These are phyloP conservation scores for Micoletzkya japonica DNA, from an alignment of 2,888 invertebrate genomes.

Conservation along the genomic window DNA sequence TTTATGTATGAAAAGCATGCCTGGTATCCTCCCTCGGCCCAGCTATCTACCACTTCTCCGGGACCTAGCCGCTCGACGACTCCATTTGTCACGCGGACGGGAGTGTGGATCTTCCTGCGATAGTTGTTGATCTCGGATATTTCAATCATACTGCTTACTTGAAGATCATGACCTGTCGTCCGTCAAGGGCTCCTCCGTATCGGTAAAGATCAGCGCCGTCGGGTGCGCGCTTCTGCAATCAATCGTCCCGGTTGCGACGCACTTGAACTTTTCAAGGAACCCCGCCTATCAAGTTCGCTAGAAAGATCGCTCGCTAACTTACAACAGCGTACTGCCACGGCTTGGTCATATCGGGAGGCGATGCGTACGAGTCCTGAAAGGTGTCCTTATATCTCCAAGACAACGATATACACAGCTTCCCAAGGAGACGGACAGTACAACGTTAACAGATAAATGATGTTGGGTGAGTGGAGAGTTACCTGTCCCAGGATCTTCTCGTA, in stretches of 20 bases:
- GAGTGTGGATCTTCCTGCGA: conserved; percentile 1
- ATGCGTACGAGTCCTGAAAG: too few species aligned
- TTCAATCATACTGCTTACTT: not conserved
- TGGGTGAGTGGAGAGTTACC: too few species aligned
- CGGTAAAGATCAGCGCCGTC: not conserved
- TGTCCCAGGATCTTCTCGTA: conserved; percentile 1
- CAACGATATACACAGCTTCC: too few species aligned
- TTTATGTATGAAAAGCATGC: too few species aligned
- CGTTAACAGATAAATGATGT: too few species aligned
- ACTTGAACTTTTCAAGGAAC: too few species aligned
- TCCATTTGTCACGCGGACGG: not conserved
- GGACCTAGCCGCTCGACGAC: not conserved
- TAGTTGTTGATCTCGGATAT: not conserved
- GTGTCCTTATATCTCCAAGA: too few species aligned
- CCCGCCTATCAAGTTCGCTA: too few species aligned
- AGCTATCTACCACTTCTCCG: not conserved
- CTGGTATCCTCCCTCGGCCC: conserved; percentile 17
- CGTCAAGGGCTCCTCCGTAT: not conserved
- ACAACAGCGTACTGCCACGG: too few species aligned
- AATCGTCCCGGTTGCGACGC: not conserved
- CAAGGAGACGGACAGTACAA: too few species aligned
- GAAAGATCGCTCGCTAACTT: too few species aligned
- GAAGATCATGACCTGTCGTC: conserved; percentile 7
- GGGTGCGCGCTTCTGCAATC: not conserved
- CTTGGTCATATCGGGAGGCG: too few species aligned